Evolutionary conservation across 2,113 vertebrate species (phyloP).

Genomic region (Fulica atra): DNA sequence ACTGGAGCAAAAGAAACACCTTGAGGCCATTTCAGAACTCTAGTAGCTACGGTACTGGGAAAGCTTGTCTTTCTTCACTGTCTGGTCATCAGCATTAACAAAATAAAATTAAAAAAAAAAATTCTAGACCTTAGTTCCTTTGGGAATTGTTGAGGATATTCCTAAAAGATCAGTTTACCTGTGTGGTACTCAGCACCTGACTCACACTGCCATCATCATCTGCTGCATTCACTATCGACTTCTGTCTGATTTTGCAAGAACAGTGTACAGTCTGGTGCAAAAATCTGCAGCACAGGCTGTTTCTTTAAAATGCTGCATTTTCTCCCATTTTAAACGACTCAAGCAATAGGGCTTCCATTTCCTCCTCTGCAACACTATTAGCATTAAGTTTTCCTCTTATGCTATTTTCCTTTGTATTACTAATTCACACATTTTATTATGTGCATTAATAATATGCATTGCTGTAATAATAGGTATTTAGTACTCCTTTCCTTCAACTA

Average conservation of each 20-base stretch:
- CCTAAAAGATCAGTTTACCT: background rate
- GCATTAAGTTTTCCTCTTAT: background rate
- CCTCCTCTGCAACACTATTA: background rate
- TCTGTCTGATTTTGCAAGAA: background rate
- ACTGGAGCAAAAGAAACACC: background rate
- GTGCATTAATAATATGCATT: background rate
- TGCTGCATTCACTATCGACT: background rate
- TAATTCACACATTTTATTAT: conserved; percentile 10
- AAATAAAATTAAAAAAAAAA: background rate
- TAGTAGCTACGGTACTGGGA: background rate
- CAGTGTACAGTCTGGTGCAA: background rate
- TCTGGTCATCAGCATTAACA: background rate
- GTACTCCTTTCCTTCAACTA: background rate
- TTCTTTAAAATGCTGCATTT: background rate
- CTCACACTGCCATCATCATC: background rate
- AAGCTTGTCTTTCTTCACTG: background rate
- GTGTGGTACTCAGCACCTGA: background rate
- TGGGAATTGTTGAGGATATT: background rate
- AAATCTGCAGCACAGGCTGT: background rate
- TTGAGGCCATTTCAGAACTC: background rate
- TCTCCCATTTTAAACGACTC: background rate
- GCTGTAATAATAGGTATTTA: conserved; percentile 28
- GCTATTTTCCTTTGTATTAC: background rate
- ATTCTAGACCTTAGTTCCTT: background rate
- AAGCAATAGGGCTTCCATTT: background rate